These are phyloP conservation scores for Tapirus indicus DNA, from an alignment of 2,797 vertebrate genomes.

Conservation along the genomic window DNA sequence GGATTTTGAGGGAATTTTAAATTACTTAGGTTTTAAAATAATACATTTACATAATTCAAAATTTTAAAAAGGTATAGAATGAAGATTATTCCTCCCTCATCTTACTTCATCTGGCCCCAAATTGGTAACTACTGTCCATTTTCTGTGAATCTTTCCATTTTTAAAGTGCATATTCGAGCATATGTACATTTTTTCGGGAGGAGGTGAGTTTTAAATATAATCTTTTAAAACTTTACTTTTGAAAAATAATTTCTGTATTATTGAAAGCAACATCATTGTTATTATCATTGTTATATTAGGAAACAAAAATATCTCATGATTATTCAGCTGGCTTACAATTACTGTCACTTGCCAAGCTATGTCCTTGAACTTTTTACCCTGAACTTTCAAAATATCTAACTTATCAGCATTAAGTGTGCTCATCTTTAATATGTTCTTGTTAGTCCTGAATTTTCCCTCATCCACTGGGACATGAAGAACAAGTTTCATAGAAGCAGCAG, in stretches of 20 bases:
- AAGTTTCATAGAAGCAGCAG: not conserved
- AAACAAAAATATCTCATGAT: not conserved
- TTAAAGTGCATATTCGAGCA: not conserved
- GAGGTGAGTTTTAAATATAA: not conserved
- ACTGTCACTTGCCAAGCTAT: not conserved
- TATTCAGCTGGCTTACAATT: not conserved
- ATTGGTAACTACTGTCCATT: not conserved
- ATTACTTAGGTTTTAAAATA: not conserved
- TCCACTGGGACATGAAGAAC: not conserved
- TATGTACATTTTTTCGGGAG: not conserved
- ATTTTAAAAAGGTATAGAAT: not conserved
- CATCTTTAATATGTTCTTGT: not conserved
- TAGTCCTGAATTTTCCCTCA: constrained; percentile 22
- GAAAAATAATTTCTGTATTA: constrained; percentile 32
- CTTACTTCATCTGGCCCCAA: not conserved
- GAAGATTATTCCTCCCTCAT: not conserved
- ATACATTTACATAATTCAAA: not conserved
- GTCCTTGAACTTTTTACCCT: not conserved
- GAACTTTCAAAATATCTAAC: not conserved
- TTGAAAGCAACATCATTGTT: not conserved
- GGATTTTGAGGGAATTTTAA: not conserved
- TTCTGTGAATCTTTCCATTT: not conserved
- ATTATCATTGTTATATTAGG: not conserved
- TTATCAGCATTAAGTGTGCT: not conserved
- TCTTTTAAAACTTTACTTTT: not conserved